Evolutionary conservation across 1,140 invertebrate genomes (phyloP), one percentile per base, ranked within the genome.

Genomic region (Maconellicoccus hirsutus): DNA sequence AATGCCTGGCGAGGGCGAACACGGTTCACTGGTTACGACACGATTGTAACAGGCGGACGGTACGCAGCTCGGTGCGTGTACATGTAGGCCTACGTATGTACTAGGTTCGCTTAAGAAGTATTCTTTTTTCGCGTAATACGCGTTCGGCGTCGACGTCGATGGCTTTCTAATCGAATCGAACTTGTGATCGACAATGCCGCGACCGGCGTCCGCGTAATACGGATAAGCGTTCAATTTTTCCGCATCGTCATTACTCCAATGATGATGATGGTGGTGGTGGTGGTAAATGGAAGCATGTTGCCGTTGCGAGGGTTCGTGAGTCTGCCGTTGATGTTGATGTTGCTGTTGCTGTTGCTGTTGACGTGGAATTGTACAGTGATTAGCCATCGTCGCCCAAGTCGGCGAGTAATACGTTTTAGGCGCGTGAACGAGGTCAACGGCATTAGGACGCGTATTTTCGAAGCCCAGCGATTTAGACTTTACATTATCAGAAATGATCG

Each of bases 71-170:
- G n/a, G n/a, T n/a, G n/a, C n/a, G 33, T 6, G 33, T 14, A 38
- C 33, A 19, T 61, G 59, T 19, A 22, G 19, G n/a, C n/a, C n/a
- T n/a, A 59, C 6, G 19, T 66, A 66, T 12, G 52, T n/a, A 23
- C 66, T 29, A n/a, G 73, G 52, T 8, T 69, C 39, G 42, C 23
- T 70, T 12, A 66, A 26, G 61, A 66, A 66, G 61, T 66, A 66
- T 6, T 66, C 61, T 4, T 2, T 12, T 25, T 66, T 66, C 42
- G 42, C 2, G n/a, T 52, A 52, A 19, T 52, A 52, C 10, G 16
- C 16, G 29, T 12, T 33, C 4, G 29, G 29, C 12, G 29, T 33
- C 29, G 12, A 12, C 29, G 29, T 3, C n/a, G n/a, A n/a, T 10
- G 39, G 39, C 39, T 8, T 8, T n/a, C 39, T n/a, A 42, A n/a